phyloP scores from a whole-genome alignment of 1,140 invertebrate species.

The Drosophila grimshawi region DNA sequence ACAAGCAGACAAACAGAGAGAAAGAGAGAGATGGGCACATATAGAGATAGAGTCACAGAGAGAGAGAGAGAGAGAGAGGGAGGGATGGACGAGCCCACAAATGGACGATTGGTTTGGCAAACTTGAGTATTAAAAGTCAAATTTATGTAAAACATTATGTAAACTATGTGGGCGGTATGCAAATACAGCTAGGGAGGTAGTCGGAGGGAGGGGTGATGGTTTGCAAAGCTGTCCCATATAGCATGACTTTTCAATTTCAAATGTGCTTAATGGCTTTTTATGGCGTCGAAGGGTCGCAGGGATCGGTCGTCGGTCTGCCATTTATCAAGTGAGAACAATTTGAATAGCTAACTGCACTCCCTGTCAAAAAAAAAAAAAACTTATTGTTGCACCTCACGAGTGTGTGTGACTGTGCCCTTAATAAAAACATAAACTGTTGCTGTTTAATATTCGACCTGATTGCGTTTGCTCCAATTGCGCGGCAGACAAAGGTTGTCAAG shows the following conservation, averaged over 20 bases:
- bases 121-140: constrained; percentile 74
- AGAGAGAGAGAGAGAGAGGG: not conserved
- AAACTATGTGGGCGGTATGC: constrained; percentile 48
- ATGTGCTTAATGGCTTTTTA: constrained; percentile 70
- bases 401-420: constrained; percentile 9
- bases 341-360: constrained; percentile 45
- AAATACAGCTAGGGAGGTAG: constrained; percentile 18
- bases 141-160: constrained; percentile 75
- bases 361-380: not conserved
- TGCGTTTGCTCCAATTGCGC: not conserved
- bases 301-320: constrained; percentile 2
- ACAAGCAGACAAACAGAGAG: not conserved
- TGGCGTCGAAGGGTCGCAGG: constrained; percentile 11
- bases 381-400: constrained; percentile 4
- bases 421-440: constrained; percentile 34
- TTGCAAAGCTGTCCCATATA: constrained; percentile 13
- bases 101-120: constrained; percentile 28
- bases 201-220: not conserved
- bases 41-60: not conserved
- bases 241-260: constrained; percentile 79
- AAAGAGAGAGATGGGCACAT: not conserved
- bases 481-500: constrained; percentile 16
- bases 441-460: constrained; percentile 32
- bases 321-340: constrained; percentile 47
- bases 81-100: not conserved